phyloP scores from a whole-genome alignment of 2,888 invertebrate species.

The Notocelia uddmanniana region DNA sequence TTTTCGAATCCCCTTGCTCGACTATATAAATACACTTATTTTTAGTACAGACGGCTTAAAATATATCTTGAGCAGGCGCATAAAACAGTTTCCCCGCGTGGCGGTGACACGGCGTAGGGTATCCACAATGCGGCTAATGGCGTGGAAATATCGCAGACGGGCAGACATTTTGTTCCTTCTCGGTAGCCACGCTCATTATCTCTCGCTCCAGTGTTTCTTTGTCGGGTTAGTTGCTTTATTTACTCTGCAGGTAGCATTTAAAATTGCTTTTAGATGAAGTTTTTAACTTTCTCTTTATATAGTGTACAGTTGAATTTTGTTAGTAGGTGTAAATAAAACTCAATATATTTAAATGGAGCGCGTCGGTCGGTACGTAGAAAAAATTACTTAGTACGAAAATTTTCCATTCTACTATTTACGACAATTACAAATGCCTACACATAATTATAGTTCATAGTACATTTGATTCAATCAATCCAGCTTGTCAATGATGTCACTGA shows the following conservation, averaged over 20 bases:
- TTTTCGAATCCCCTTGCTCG: slow-evolving; percentile 26
- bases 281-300: slow-evolving; percentile 4
- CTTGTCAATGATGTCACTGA: not conserved
- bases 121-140: slow-evolving; percentile 82
- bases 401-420: too few species aligned
- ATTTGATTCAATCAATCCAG: too few species aligned
- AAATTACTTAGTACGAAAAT: too few species aligned
- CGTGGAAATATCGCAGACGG: slow-evolving; percentile 80
- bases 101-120: slow-evolving; percentile 74
- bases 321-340: not conserved
- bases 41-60: slow-evolving; percentile 40
- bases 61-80: slow-evolving; percentile 44
- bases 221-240: slow-evolving; percentile 82
- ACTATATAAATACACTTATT: slow-evolving; percentile 38
- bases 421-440: too few species aligned
- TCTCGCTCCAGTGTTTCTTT: slow-evolving; percentile 76
- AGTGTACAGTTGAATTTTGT: not conserved
- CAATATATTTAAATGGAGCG: not conserved
- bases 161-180: slow-evolving; percentile 79
- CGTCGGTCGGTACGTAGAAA: too few species aligned
- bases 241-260: slow-evolving; percentile 57
- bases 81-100: slow-evolving; percentile 59
- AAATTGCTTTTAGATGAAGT: slow-evolving; percentile 30
- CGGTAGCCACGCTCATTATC: slow-evolving; percentile 81
- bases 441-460: too few species aligned